These are phyloP conservation scores for Gadus macrocephalus DNA, from an alignment of 2,113 vertebrate species.

Conservation along the genomic window DNA sequence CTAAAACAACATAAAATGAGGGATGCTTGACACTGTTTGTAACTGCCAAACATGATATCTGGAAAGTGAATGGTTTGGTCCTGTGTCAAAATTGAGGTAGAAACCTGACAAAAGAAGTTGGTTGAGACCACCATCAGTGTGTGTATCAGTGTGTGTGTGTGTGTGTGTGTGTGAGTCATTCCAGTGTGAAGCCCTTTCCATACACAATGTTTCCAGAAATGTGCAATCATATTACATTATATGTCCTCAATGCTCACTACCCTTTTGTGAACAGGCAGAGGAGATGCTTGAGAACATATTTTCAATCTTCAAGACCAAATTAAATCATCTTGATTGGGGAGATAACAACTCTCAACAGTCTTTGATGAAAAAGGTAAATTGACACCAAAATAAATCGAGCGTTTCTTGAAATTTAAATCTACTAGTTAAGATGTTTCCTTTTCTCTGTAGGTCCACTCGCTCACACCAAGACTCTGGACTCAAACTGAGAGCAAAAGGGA, in stretches of 20 bases:
- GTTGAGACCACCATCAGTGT: not conserved
- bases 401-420: not conserved
- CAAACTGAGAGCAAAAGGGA: constrained; percentile 23
- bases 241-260: not conserved
- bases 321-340: constrained; percentile 55
- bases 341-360: constrained; percentile 38
- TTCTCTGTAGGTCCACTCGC: constrained; percentile 55
- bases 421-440: not conserved
- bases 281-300: constrained; percentile 61
- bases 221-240: too few relatives aligned
- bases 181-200: too few relatives aligned
- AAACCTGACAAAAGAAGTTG: not conserved
- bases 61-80: not conserved
- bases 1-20: too few relatives aligned
- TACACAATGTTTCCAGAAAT: too few relatives aligned
- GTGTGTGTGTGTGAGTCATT: too few relatives aligned
- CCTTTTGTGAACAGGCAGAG: constrained; percentile 55
- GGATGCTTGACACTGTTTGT: too few relatives aligned
- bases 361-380: constrained; percentile 62
- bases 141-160: too few relatives aligned
- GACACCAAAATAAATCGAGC: not conserved
- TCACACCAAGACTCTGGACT: constrained; percentile 59
- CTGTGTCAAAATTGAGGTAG: not conserved
- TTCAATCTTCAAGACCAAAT: constrained; percentile 58
- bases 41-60: too few relatives aligned